A percentile compares a stretch with the other conserved stretches of the same genome.
phyloP scores from a whole-genome alignment of 2,888 invertebrate genomes.

The Lumbricus terrestris region DNA sequence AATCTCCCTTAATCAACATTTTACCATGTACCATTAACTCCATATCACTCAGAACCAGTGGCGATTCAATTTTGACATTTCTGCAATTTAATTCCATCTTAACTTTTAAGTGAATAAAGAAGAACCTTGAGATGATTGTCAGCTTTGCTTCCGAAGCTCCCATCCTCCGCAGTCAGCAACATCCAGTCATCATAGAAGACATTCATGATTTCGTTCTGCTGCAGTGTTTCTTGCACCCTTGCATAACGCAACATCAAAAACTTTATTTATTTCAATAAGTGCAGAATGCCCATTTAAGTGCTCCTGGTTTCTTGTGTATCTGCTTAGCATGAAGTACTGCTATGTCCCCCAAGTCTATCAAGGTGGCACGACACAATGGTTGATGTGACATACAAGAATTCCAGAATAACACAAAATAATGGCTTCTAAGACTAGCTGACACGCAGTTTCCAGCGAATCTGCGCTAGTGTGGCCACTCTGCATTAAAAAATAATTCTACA shows the following conservation, averaged over 20 bases:
- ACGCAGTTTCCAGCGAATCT: too few species aligned
- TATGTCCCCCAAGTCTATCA: too few species aligned
- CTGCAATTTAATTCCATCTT: not conserved
- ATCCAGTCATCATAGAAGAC: slow-evolving; percentile 59
- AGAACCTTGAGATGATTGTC: slow-evolving; percentile 59
- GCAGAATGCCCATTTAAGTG: too few species aligned
- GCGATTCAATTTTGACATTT: not conserved
- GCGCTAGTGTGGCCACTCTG: too few species aligned
- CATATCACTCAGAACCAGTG: not conserved
- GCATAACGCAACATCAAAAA: not conserved
- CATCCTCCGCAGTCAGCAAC: slow-evolving; percentile 52
- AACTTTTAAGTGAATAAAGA: not conserved
- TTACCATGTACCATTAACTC: not conserved
- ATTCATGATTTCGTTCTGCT: slow-evolving; percentile 60
- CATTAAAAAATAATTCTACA: too few species aligned
- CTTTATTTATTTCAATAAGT: not conserved
- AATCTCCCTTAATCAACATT: not conserved
- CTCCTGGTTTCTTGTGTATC: too few species aligned
- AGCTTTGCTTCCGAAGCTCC: slow-evolving; percentile 55
- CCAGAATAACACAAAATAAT: too few species aligned
- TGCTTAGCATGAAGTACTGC: too few species aligned
- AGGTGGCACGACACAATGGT: too few species aligned
- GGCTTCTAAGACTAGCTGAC: too few species aligned
- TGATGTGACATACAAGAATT: too few species aligned
- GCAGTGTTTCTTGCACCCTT: slow-evolving; percentile 57